phyloP scores from a whole-genome alignment of 37 sponge, comb jelly and placozoan species.

The Ephydatia muelleri region DNA sequence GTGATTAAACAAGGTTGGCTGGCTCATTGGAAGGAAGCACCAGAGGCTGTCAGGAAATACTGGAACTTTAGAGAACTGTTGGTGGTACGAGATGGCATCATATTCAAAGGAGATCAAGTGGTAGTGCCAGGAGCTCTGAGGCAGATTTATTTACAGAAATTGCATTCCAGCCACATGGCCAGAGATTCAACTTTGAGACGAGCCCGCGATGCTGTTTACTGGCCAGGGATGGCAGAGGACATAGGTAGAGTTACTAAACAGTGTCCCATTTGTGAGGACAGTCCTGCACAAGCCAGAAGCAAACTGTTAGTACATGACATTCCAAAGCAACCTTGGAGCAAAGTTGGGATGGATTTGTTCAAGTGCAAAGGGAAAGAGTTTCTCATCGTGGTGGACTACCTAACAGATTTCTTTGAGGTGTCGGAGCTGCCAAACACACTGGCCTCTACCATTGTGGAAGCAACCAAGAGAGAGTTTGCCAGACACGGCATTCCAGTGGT shows the following conservation, averaged over 20 bases:
- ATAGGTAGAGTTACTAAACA: slow-evolving; percentile 12
- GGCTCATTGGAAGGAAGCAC: too few relatives aligned
- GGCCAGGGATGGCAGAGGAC: slow-evolving; percentile 26
- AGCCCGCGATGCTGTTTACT: slow-evolving; percentile 17
- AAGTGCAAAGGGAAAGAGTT: slow-evolving; percentile 22
- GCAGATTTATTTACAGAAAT: too few relatives aligned
- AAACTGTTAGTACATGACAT: slow-evolving; percentile 10
- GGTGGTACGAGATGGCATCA: too few relatives aligned
- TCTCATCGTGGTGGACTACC: slow-evolving; percentile 38
- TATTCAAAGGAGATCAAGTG: too few relatives aligned
- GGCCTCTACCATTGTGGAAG: background rate
- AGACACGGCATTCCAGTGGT: slow-evolving; percentile 23
- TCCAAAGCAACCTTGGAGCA: slow-evolving; percentile 39
- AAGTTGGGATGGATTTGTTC: slow-evolving; percentile 27
- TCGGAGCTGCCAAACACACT: slow-evolving; percentile 19
- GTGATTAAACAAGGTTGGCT: too few relatives aligned
- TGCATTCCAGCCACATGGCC: too few relatives aligned
- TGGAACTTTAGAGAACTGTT: too few relatives aligned
- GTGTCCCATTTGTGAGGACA: slow-evolving; percentile 30
- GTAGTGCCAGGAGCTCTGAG: too few relatives aligned
- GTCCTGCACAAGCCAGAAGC: slow-evolving; percentile 7
- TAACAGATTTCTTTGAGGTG: slow-evolving; percentile 12
- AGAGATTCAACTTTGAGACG: background rate
- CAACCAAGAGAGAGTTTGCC: slow-evolving; percentile 36
- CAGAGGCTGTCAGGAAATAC: too few relatives aligned